Evolutionary conservation across 2,797 vertebrate species (phyloP).

Genomic region (Peromyscus nudipes): DNA sequence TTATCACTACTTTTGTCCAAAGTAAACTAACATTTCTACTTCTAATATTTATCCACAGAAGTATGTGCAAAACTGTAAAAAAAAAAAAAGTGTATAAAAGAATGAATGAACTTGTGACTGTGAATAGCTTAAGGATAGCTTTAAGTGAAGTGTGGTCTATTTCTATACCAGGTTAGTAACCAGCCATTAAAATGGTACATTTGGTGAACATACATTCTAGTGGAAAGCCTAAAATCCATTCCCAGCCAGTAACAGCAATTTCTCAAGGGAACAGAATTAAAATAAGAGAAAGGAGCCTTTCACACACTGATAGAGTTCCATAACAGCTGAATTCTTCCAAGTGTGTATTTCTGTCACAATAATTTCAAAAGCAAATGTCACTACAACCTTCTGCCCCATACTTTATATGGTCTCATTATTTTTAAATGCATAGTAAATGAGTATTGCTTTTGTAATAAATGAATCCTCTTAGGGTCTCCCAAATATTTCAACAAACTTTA

Average conservation of each 20-base stretch:
- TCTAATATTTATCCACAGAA: constrained; percentile 35
- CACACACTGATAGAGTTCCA: not conserved
- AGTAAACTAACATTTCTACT: constrained; percentile 4
- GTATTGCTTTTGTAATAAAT: not conserved
- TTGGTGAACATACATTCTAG: not conserved
- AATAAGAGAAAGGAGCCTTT: constrained; percentile 15
- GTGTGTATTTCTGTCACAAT: constrained; percentile 15
- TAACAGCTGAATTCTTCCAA: constrained; percentile 21
- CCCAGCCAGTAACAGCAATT: not conserved
- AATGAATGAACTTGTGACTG: too few relatives aligned
- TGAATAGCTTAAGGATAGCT: not conserved
- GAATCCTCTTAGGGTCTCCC: not conserved
- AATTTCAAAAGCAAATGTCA: not conserved
- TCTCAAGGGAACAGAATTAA: not conserved
- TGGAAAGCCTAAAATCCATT: not conserved
- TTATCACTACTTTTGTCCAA: constrained; percentile 40
- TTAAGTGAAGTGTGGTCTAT: not conserved
- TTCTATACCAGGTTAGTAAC: not conserved
- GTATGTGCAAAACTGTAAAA: not conserved
- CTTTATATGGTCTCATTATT: not conserved
- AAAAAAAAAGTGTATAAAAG: not conserved
- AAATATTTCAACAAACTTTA: not conserved
- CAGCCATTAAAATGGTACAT: not conserved
- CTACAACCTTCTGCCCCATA: constrained; percentile 22
- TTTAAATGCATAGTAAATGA: constrained; percentile 27